Evolutionary conservation across 2,797 vertebrate genomes (phyloP).

Genomic region (Orestias chungarensis): DNA sequence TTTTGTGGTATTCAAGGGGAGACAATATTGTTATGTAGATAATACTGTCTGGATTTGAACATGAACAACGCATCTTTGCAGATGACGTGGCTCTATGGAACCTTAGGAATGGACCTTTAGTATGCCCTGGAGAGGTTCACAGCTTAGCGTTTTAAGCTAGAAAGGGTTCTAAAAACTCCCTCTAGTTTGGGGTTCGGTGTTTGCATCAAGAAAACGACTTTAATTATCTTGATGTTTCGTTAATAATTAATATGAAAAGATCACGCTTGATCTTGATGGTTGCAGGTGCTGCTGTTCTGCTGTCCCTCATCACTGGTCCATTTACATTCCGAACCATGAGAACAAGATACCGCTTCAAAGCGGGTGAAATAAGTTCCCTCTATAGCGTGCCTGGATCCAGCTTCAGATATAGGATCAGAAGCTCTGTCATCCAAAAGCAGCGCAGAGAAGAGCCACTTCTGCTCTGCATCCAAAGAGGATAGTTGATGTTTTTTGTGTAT

Average conservation of each 20-base stretch:
- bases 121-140: background rate
- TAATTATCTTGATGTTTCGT: background rate
- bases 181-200: background rate
- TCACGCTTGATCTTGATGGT: no score
- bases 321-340: background rate
- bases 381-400: background rate
- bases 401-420: background rate
- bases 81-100: background rate
- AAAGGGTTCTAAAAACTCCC: background rate
- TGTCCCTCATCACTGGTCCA: background rate
- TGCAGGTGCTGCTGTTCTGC: background rate
- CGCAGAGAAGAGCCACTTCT: background rate
- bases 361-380: background rate
- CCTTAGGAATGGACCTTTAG: background rate
- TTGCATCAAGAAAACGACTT: background rate
- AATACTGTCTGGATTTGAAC: background rate
- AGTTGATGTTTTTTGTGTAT: background rate
- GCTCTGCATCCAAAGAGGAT: background rate
- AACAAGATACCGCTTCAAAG: background rate
- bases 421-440: background rate
- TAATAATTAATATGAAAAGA: background rate
- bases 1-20: background rate
- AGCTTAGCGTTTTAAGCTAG: background rate
- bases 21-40: background rate
- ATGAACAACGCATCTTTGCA: background rate